phyloP scores from a whole-genome alignment of 1,140 invertebrate genomes.

The Hyposmocoma kahamanoa region DNA sequence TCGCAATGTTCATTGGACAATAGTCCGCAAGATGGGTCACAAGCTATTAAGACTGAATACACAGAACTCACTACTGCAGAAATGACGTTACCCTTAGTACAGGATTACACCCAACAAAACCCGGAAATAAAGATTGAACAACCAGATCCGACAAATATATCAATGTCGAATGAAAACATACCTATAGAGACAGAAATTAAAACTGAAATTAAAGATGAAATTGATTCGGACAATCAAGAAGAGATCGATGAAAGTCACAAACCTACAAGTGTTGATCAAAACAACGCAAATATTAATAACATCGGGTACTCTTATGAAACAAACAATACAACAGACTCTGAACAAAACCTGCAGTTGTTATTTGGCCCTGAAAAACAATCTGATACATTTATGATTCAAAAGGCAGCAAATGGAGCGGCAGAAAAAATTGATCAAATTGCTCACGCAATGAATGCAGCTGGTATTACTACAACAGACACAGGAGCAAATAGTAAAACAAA shows the following conservation, averaged over 20 bases:
- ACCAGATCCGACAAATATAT: conserved; percentile 27
- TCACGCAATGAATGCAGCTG: conserved; percentile 60
- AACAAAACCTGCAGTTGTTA: conserved; percentile 16
- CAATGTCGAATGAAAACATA: conserved; percentile 34
- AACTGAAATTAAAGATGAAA: conserved; percentile 43
- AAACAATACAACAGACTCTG: conserved; percentile 18
- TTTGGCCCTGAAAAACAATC: conserved; percentile 22
- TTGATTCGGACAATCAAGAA: conserved; percentile 40
- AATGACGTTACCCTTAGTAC: conserved; percentile 42
- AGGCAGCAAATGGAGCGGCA: conserved; percentile 33
- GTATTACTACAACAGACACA: conserved; percentile 46
- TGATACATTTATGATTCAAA: conserved; percentile 17
- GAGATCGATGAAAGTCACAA: conserved; percentile 33
- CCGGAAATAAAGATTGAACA: conserved; percentile 22
- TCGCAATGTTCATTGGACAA: conserved; percentile 58
- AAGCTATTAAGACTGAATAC: conserved; percentile 57
- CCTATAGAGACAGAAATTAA: conserved; percentile 42
- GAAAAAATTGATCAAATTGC: conserved; percentile 64
- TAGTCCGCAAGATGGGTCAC: conserved; percentile 40
- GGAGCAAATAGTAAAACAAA: conserved; percentile 34
- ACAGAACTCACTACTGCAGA: conserved; percentile 64
- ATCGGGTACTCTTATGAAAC: conserved; percentile 39
- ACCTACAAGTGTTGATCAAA: conserved; percentile 22
- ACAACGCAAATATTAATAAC: conserved; percentile 31
- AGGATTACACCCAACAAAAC: conserved; percentile 40